Evolutionary conservation across 2,888 invertebrate species (phyloP).

Genomic region (Alloplasta piceator): DNA sequence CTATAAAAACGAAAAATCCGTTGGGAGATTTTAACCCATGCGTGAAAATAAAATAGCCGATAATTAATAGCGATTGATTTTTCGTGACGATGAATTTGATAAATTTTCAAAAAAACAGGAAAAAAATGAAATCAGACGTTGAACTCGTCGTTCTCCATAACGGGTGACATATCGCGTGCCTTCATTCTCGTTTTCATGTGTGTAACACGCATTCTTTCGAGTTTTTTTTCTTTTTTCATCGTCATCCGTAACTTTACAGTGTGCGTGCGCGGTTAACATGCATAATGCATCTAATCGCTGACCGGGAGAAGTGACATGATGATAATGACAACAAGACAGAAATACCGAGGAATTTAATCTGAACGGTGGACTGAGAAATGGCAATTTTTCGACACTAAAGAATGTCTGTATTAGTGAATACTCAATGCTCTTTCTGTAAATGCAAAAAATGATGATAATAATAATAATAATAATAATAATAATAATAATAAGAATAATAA

Average conservation of each 20-base stretch:
- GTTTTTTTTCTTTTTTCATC: slow-evolving; percentile 6
- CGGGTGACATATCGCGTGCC: slow-evolving; percentile 50
- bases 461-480: too few species aligned
- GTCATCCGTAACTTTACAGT: slow-evolving; percentile 30
- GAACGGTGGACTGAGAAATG: slow-evolving; percentile 3
- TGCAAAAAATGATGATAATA: too few species aligned
- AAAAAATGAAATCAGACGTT: neutral
- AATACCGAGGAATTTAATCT: slow-evolving; percentile 18
- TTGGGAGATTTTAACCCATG: too few species aligned
- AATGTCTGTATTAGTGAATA: neutral
- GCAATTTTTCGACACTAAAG: neutral
- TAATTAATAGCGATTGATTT: neutral
- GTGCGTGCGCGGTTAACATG: slow-evolving; percentile 54
- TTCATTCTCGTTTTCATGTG: slow-evolving; percentile 24
- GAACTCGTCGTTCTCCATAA: neutral
- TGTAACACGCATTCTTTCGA: slow-evolving; percentile 41
- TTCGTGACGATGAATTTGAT: neutral
- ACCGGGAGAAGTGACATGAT: slow-evolving; percentile 50
- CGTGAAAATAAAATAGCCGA: neutral
- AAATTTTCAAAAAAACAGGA: neutral
- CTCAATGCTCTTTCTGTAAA: neutral
- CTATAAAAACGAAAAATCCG: too few species aligned
- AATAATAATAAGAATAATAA: too few species aligned
- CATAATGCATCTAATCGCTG: slow-evolving; percentile 59
- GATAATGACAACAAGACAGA: slow-evolving; percentile 50